These are phyloP conservation scores for Hippocampus comes DNA, from an alignment of 2,113 vertebrate genomes.

Conservation along the genomic window DNA sequence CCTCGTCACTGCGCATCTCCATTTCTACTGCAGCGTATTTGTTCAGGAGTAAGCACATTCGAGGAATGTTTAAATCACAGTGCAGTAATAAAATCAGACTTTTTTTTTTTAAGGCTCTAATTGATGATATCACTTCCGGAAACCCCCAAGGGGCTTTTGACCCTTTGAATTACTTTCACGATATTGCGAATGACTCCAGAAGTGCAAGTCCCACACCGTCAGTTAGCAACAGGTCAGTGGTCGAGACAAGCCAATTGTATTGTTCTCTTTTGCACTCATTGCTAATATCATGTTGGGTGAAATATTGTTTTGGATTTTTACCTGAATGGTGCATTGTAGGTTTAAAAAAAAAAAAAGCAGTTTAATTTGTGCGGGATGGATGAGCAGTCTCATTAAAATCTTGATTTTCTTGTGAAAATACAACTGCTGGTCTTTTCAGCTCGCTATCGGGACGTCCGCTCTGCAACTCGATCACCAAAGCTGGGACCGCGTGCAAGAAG, in stretches of 20 bases:
- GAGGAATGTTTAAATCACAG: not conserved
- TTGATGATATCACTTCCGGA: conserved; percentile 44
- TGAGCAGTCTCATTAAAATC: too few species aligned
- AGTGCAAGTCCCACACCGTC: conserved; percentile 48
- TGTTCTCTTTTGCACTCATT: too few species aligned
- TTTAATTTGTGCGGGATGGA: too few species aligned
- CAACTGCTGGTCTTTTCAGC: conserved; percentile 31
- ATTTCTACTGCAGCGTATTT: not conserved
- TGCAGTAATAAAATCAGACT: not conserved
- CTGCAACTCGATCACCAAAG: conserved; percentile 74
- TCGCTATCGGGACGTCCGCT: conserved; percentile 56
- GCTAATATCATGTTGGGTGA: too few species aligned
- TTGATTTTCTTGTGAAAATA: not conserved
- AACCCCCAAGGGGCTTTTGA: conserved; percentile 54
- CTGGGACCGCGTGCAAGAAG: conserved; percentile 73
- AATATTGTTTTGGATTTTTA: too few species aligned
- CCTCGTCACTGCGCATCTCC: conserved; percentile 56
- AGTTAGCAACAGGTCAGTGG: conserved; percentile 57
- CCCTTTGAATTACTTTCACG: conserved; percentile 25
- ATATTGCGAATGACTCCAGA: conserved; percentile 34
- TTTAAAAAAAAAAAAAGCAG: too few species aligned
- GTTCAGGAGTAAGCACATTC: conserved; percentile 43
- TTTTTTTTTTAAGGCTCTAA: conserved; percentile 23
- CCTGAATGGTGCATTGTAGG: too few species aligned
- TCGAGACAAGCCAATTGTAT: too few species aligned